Evolutionary conservation across 2,113 vertebrate species (phyloP), one percentile per base, ranked within the genome.

Genomic region (Sciurus niger): DNA sequence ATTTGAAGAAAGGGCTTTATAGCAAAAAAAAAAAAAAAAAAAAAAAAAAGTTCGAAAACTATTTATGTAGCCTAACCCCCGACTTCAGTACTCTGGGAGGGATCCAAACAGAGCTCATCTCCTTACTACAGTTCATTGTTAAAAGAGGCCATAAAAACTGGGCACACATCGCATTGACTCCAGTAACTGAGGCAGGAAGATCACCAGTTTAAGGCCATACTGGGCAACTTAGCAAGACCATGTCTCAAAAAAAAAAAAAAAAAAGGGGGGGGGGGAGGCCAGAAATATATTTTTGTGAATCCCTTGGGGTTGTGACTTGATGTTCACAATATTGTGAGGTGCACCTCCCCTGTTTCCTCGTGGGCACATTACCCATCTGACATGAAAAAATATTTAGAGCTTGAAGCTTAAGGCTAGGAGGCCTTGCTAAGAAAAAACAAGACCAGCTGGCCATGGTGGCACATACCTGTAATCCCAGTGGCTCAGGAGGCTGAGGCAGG

Each of bases 1-100:
- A 85, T 68, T 68, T 85, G 70, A 65, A 68, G 43, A 89, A 89
- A 84, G 20, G 68, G 13, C 85, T 79, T 84, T 89, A 90, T 51
- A 76, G 74, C 34, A 34, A 55, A n/a, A 68, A 79, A 76, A 58
- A 65, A 43, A 68, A 79, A 74, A 58, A n/a, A n/a, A n/a, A n/a
- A n/a, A 65, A 70, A 68, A 28, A 67, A 51, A 72, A 43, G 34
- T 48, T 67, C 89, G 74, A 34, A 53, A 73, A 74, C 14, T 34
- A 58, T 90, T 72, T 74, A 51, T 68, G 46, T 72, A 89, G 25
- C 67, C 40, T 58, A 82, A 58, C 13, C 34, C n/a, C 22, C 22
- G 3, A 63, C 8, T 94, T 58, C 5, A 25, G 34, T 68, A 68
- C 58, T 83, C 43, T 34, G 67, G 67, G 32, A 24, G 30, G 37